Evolutionary conservation across 2,888 invertebrate species (phyloP), one percentile per base, ranked within the genome.

Genomic region (Tachina fera): DNA sequence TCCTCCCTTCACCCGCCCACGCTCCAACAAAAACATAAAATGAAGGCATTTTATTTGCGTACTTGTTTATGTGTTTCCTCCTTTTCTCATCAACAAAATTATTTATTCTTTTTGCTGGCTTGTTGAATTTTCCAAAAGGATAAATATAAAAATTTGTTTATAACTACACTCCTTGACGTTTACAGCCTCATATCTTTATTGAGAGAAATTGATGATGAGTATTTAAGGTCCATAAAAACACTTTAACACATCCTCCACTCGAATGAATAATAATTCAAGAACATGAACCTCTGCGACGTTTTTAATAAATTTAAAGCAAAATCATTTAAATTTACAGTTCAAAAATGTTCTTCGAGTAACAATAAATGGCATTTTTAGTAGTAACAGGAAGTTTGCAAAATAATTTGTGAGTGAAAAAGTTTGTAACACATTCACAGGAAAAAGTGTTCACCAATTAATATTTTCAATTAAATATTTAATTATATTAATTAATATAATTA

Each of bases 141-240:
- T 41, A 53, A 68, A 53, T 9, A 9, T 9, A 56, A 70, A 58
- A 14, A 71, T 22, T 53, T 39, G 1, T 39, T 39, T 31, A 9
- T 6, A n/a, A n/a, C n/a, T n/a, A 31, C 6, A 31, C 31, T 13
- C 11, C 16, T 41, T 31, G 31, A 31, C 6, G 31, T 6, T 31
- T 31, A 31, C 5, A 31, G 41, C 9, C 41, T 22, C 10, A n/a
- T 8, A 8, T 45, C 31, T 56, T 22, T 65, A 56, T 65, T 47
- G 13, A 53, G 41, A 56, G 47, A 58, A 60, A 68, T 70, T 78
- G 31, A n/a, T n/a, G 61, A 70, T 61, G 31, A 51, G 22, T 47
- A 39, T 49, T 75, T 39, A 60, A 45, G 9, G 31, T 1, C 6
- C 49, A 49, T 9, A 47, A 3, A 61, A 61, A 60, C 4, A 43